Evolutionary conservation across 2,113 vertebrate genomes (phyloP).

Genomic region (Hippocampus abdominalis): DNA sequence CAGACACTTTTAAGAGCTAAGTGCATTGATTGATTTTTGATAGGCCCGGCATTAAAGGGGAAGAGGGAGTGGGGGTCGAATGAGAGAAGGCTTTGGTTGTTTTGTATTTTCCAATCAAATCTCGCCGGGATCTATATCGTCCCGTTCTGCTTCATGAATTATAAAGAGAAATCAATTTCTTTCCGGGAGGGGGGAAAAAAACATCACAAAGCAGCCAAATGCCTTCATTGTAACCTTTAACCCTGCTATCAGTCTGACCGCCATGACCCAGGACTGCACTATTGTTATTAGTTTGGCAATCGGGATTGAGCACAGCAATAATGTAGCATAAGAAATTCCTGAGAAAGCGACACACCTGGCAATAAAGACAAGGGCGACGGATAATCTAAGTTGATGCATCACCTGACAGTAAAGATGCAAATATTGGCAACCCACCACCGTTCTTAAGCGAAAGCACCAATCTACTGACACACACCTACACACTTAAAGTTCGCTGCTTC

Average conservation of each 20-base stretch:
- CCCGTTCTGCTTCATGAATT: slow-evolving; percentile 64
- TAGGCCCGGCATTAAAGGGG: slow-evolving; percentile 52
- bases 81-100: slow-evolving; percentile 61
- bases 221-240: slow-evolving; percentile 36
- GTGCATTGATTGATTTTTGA: slow-evolving; percentile 74
- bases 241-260: slow-evolving; percentile 18
- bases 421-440: slow-evolving; percentile 48
- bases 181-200: slow-evolving; percentile 45
- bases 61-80: slow-evolving; percentile 34
- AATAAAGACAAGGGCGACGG: slow-evolving; percentile 1
- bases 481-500: slow-evolving; percentile 50
- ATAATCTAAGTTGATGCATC: slow-evolving; percentile 18
- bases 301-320: slow-evolving; percentile 21
- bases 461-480: slow-evolving; percentile 36
- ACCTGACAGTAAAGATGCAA: slow-evolving; percentile 25
- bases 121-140: slow-evolving; percentile 59
- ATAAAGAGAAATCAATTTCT: slow-evolving; percentile 63
- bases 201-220: slow-evolving; percentile 52
- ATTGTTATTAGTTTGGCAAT: slow-evolving; percentile 19
- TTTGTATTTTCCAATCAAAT: slow-evolving; percentile 64
- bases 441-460: slow-evolving; percentile 18
- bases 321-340: slow-evolving; percentile 9
- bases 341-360: slow-evolving; percentile 14
- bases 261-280: not conserved
- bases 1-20: slow-evolving; percentile 70